Evolutionary conservation across 2,113 vertebrate species (phyloP).

Genomic region (Melanocharis versteri): DNA sequence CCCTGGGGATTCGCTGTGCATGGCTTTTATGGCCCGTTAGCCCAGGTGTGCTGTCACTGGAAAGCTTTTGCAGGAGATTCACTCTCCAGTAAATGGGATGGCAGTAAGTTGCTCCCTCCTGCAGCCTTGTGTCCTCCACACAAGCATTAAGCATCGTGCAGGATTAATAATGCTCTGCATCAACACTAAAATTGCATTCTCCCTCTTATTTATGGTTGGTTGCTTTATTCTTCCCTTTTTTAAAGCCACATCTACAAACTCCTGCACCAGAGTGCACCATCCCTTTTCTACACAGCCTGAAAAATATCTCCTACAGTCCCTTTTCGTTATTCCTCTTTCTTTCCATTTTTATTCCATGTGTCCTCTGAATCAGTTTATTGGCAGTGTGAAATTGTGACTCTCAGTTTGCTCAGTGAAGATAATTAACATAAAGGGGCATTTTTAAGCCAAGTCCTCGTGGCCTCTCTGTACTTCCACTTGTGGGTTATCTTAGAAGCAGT

Average conservation of each 20-base stretch:
- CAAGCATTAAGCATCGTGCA: background rate
- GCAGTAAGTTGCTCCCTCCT: background rate
- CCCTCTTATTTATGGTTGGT: background rate
- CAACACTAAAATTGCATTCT: background rate
- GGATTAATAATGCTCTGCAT: background rate
- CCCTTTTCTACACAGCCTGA: background rate
- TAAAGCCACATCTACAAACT: accelerated
- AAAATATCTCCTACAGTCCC: background rate
- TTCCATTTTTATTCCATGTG: accelerated
- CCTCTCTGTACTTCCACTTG: background rate
- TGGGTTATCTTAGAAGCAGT: background rate
- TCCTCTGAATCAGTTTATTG: background rate
- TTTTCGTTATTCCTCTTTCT: background rate
- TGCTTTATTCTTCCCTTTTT: background rate
- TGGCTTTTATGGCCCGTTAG: background rate
- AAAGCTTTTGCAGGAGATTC: background rate
- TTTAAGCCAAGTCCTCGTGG: background rate
- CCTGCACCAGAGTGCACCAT: background rate
- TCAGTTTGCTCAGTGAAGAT: background rate
- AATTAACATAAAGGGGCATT: background rate
- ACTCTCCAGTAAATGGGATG: background rate
- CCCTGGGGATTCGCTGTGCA: accelerated
- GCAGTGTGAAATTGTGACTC: background rate
- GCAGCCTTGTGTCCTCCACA: background rate
- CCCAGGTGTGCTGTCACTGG: background rate